Evolutionary conservation across 2,888 invertebrate genomes (phyloP).

Genomic region (Meandrusa payeni): DNA sequence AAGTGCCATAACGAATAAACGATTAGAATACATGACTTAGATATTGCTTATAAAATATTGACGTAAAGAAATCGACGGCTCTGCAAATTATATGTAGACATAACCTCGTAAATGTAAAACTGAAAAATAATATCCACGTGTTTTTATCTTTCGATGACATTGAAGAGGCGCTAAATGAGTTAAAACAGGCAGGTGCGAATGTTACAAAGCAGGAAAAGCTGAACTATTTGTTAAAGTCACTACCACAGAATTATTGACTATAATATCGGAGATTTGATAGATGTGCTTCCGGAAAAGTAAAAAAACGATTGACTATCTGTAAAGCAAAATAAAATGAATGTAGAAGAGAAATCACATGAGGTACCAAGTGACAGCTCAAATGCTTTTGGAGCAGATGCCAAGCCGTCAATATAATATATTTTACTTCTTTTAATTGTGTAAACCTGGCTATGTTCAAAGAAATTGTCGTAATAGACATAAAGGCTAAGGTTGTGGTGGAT

Average conservation of each 20-base stretch:
- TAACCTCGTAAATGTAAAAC: too few relatives aligned
- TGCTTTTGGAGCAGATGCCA: slow-evolving; percentile 5
- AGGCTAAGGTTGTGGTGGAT: too few relatives aligned
- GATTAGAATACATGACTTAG: too few relatives aligned
- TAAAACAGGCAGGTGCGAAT: slow-evolving; percentile 23
- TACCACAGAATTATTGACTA: too few relatives aligned
- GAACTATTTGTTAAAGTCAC: slow-evolving; percentile 24
- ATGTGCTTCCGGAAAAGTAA: too few relatives aligned
- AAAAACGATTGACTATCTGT: slow-evolving; percentile 4
- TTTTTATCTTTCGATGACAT: too few relatives aligned
- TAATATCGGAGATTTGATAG: too few relatives aligned
- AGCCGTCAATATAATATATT: background rate
- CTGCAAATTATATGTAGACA: too few relatives aligned
- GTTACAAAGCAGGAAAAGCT: slow-evolving; percentile 24
- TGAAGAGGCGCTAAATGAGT: slow-evolving; percentile 22
- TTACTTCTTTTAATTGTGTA: slow-evolving; percentile 2
- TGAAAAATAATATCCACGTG: slow-evolving; percentile 22
- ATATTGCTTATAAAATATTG: too few relatives aligned
- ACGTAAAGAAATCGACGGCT: too few relatives aligned
- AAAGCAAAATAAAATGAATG: slow-evolving; percentile 4
- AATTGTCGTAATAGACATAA: background rate
- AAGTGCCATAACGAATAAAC: too few relatives aligned
- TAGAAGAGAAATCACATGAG: too few relatives aligned
- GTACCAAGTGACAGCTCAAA: slow-evolving; percentile 1
- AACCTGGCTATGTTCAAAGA: background rate